phyloP scores from a whole-genome alignment of 2,113 vertebrate species.

The Synchiropus splendidus region DNA sequence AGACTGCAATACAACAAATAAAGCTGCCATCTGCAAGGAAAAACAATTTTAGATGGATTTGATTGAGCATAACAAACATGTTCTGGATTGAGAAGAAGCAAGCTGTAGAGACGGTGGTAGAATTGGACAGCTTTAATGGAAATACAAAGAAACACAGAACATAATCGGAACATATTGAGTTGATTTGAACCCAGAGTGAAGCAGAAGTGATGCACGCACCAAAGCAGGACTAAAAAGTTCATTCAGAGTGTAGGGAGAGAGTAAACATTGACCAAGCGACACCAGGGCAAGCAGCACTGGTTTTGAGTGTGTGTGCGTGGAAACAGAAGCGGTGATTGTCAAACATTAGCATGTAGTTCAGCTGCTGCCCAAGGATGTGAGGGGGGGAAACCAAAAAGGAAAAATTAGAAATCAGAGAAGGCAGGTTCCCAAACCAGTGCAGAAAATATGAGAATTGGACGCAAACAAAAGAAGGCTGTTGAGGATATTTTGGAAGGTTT shows the following conservation, averaged over 20 bases:
- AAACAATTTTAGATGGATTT: background rate
- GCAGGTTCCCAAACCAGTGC: constrained; percentile 53
- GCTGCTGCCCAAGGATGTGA: constrained; percentile 37
- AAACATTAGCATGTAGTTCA: constrained; percentile 56
- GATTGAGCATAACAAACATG: background rate
- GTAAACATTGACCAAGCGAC: constrained; percentile 57
- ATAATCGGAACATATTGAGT: constrained; percentile 40
- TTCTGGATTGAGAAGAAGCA: background rate
- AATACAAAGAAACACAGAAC: constrained; percentile 47
- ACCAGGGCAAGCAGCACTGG: constrained; percentile 45
- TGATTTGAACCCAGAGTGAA: constrained; percentile 51
- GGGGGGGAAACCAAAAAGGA: constrained; percentile 21
- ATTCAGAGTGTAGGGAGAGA: constrained; percentile 56
- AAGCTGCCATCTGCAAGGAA: constrained; percentile 48
- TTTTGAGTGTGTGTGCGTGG: constrained; percentile 27
- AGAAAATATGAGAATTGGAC: constrained; percentile 46
- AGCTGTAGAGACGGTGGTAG: constrained; percentile 14
- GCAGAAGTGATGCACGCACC: constrained; percentile 61
- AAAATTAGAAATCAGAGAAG: constrained; percentile 38
- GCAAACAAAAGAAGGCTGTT: constrained; percentile 27
- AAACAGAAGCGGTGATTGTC: constrained; percentile 60
- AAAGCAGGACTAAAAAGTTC: constrained; percentile 53
- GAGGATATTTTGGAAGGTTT: constrained; percentile 30
- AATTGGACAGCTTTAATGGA: constrained; percentile 55
- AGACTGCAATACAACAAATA: constrained; percentile 53